phyloP scores from a whole-genome alignment of 2,797 vertebrate genomes.

The Peromyscus nudipes region DNA sequence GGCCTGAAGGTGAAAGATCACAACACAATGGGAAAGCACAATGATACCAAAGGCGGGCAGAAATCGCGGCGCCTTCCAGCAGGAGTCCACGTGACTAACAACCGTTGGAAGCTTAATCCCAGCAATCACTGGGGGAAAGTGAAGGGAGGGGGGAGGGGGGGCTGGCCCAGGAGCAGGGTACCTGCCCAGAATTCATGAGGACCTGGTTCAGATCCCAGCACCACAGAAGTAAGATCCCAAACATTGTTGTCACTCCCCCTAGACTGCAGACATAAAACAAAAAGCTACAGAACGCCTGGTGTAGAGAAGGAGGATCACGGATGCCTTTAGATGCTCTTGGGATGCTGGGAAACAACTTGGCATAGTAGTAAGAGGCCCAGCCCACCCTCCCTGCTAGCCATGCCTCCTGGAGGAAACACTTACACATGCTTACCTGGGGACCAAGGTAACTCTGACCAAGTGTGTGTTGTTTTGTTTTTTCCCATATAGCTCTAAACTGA shows the following conservation, averaged over 20 bases:
- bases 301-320: background rate
- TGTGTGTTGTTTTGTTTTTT: background rate
- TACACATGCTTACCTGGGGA: background rate
- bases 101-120: background rate
- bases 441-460: slow-evolving; percentile 48
- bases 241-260: background rate
- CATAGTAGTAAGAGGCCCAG: background rate
- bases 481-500: slow-evolving; percentile 28
- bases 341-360: background rate
- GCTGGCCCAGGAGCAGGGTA: background rate
- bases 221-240: background rate
- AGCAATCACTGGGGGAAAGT: background rate
- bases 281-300: background rate
- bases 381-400: background rate
- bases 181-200: background rate
- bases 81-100: background rate
- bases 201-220: background rate
- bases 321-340: background rate
- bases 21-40: background rate
- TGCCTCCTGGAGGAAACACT: background rate
- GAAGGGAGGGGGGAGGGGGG: background rate
- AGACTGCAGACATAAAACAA: background rate
- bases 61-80: background rate
- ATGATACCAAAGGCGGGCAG: background rate
- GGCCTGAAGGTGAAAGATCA: background rate